Conservation (phyloP, 2,113 vertebrate genomes). For the Mus musculus region GRCm39 chr1:42532001-42532500, state of each 20-base stretch:
- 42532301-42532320: background rate
- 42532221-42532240: background rate
- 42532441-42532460: no score
- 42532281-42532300: background rate
- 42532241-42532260: background rate
- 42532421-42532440: no score
- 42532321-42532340: background rate
- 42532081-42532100: background rate
- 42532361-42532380: background rate
- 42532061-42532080: background rate
- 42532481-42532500: background rate
- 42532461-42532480: rapidly evolving
- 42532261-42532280: background rate
- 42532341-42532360: background rate
- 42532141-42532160: rapidly evolving
- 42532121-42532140: background rate
- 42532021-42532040: constrained; percentile 18
- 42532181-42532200: background rate
- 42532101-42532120: constrained; percentile 10
- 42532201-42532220: constrained; percentile 4
- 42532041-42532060: constrained; percentile 57
- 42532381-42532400: background rate
- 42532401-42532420: no score
- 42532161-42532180: rapidly evolving
- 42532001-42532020: rapidly evolving